A percentile compares a stretch with the other conserved stretches of the same genome.
Evolutionary conservation across 2,888 invertebrate genomes (phyloP).

Genomic region (Volucella inflata): DNA sequence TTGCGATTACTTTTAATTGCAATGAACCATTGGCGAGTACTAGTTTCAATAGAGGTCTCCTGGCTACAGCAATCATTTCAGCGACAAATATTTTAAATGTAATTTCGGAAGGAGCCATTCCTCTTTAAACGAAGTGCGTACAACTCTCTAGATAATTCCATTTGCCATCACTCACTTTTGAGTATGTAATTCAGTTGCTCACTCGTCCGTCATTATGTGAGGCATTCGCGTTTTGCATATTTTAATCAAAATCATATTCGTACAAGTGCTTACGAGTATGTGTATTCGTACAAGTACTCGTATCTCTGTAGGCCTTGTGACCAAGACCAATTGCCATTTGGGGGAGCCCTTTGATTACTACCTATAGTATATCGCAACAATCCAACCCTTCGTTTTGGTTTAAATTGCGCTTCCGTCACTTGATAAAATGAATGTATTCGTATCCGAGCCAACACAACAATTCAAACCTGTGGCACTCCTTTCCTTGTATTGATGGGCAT

Average conservation of each 20-base stretch:
- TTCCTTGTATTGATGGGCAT: slow-evolving; percentile 66
- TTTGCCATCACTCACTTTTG: slow-evolving; percentile 46
- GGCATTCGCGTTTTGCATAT: slow-evolving; percentile 66
- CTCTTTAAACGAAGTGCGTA: slow-evolving; percentile 60
- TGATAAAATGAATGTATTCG: slow-evolving; percentile 13
- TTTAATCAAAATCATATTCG: slow-evolving; percentile 34
- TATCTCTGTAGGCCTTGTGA: too few species aligned
- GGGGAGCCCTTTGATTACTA: slow-evolving; percentile 20
- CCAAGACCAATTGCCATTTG: background rate
- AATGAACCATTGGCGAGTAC: background rate
- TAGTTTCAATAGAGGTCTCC: slow-evolving; percentile 25
- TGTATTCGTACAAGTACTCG: background rate
- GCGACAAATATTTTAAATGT: slow-evolving; percentile 55
- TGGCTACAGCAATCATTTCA: slow-evolving; percentile 42
- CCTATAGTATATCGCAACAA: slow-evolving; percentile 11
- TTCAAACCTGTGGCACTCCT: slow-evolving; percentile 49
- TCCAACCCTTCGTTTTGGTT: slow-evolving; percentile 20
- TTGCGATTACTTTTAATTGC: slow-evolving; percentile 23
- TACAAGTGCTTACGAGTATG: too few species aligned
- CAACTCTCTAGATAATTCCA: slow-evolving; percentile 46
- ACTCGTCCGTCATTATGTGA: slow-evolving; percentile 46
- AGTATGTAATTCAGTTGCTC: slow-evolving; percentile 37
- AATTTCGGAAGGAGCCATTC: slow-evolving; percentile 48
- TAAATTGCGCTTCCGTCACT: slow-evolving; percentile 48
- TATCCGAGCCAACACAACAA: slow-evolving; percentile 11